These are phyloP conservation scores for Dinomys branickii DNA, from an alignment of 2,113 vertebrate genomes.

Conservation along the genomic window DNA sequence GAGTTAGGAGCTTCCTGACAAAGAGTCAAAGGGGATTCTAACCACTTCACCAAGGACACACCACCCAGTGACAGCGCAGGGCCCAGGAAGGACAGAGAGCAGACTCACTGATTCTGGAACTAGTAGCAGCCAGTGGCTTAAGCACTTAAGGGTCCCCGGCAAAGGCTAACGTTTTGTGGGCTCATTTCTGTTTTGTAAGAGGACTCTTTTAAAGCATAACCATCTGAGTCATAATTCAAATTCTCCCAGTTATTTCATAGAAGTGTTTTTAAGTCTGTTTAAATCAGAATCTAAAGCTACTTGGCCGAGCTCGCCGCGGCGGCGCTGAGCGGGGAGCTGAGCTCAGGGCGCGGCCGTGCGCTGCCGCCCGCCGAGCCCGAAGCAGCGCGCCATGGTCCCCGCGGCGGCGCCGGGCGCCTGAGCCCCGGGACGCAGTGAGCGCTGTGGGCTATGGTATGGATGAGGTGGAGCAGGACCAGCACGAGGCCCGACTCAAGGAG, in stretches of 20 bases:
- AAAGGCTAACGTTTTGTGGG: not conserved
- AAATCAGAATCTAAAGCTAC: constrained; percentile 7
- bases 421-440: constrained; percentile 76
- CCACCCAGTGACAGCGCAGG: not conserved
- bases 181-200: constrained; percentile 52
- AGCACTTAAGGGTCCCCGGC: not conserved
- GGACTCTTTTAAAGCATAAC: constrained; percentile 37
- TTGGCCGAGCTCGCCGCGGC: constrained; percentile 16
- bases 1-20: not conserved
- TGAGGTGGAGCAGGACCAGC: constrained; percentile 94
- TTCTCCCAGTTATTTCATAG: not conserved
- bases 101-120: not conserved
- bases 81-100: not conserved
- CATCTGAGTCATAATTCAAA: not conserved
- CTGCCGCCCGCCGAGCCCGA: constrained; percentile 30
- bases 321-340: constrained; percentile 50
- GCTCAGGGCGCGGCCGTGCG: constrained; percentile 63
- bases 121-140: not conserved
- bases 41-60: not conserved
- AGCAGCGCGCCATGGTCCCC: constrained; percentile 58
- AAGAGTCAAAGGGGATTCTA: not conserved
- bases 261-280: not conserved
- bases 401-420: constrained; percentile 58
- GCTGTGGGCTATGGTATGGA: constrained; percentile 96
- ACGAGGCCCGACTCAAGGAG: constrained; percentile 96